Conservation (phyloP, 2,888 invertebrate species). For the Icerya purchasi region DNA sequence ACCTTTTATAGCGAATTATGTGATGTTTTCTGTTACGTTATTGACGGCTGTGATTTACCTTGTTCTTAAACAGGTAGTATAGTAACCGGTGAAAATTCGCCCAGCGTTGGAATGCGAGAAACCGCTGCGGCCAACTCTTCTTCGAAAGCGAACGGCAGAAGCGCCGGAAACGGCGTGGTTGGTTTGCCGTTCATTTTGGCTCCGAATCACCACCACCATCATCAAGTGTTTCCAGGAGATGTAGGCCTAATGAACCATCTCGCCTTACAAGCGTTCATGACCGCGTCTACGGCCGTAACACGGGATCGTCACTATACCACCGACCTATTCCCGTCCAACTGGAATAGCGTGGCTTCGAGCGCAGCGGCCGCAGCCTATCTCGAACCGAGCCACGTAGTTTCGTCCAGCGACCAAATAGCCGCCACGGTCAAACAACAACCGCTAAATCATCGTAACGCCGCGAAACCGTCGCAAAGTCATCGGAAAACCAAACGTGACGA, state of each 20-base stretch:
- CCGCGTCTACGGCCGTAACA: not conserved
- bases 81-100: not conserved
- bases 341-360: not conserved
- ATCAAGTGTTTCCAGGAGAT: not conserved
- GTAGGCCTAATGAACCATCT: not conserved
- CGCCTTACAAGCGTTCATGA: not conserved
- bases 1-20: too few relatives aligned
- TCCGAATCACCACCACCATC: conserved; percentile 1
- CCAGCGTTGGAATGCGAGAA: not conserved
- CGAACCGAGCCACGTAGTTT: not conserved
- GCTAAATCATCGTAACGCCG: not conserved
- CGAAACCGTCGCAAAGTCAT: not conserved
- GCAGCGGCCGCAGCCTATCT: not conserved
- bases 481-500: not conserved
- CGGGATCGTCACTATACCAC: not conserved
- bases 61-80: not conserved
- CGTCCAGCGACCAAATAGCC: not conserved
- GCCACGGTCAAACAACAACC: not conserved
- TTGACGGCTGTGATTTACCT: too few relatives aligned
- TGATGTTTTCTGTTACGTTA: too few relatives aligned
- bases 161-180: not conserved
- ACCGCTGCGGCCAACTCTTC: not conserved
- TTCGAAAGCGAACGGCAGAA: not conserved
- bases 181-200: not conserved
- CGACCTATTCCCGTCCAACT: not conserved